Percentiles rank a stretch among this genome's conserved stretches.
phyloP scores from a whole-genome alignment of 1,140 invertebrate genomes.

The Zaprionus vittiger region DNA sequence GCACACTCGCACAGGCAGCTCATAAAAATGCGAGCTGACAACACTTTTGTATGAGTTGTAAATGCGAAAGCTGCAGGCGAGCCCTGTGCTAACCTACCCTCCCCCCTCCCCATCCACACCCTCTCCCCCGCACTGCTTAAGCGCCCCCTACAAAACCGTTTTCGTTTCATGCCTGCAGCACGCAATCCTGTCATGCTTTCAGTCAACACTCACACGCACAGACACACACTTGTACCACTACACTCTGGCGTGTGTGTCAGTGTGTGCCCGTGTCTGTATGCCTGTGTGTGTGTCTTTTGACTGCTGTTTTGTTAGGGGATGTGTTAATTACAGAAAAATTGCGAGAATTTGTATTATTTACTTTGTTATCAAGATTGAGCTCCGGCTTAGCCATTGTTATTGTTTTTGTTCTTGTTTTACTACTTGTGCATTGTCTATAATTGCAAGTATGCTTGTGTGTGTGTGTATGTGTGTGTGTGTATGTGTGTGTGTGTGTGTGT shows the following conservation, averaged over 20 bases:
- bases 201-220: constrained; percentile 54
- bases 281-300: constrained; percentile 33
- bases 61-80: constrained; percentile 46
- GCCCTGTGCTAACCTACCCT: neutral
- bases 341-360: constrained; percentile 80
- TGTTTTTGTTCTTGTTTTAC: constrained; percentile 19
- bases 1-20: constrained; percentile 45
- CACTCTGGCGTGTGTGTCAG: neutral
- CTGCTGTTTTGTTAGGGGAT: constrained; percentile 58
- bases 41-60: constrained; percentile 69
- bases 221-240: constrained; percentile 24
- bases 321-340: constrained; percentile 82
- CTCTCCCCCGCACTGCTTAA: constrained; percentile 12
- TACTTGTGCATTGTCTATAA: constrained; percentile 36
- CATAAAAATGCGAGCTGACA: constrained; percentile 76
- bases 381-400: constrained; percentile 52
- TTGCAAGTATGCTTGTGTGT: constrained; percentile 35
- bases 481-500: constrained; percentile 14
- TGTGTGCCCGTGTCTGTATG: neutral
- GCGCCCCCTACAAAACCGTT: constrained; percentile 10
- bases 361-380: constrained; percentile 74
- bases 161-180: constrained; percentile 65
- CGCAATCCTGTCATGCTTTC: constrained; percentile 67
- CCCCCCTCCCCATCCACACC: neutral
- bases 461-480: constrained; percentile 15